Evolutionary conservation across 2,113 vertebrate species (phyloP).

Genomic region (Synodontis membranacea): DNA sequence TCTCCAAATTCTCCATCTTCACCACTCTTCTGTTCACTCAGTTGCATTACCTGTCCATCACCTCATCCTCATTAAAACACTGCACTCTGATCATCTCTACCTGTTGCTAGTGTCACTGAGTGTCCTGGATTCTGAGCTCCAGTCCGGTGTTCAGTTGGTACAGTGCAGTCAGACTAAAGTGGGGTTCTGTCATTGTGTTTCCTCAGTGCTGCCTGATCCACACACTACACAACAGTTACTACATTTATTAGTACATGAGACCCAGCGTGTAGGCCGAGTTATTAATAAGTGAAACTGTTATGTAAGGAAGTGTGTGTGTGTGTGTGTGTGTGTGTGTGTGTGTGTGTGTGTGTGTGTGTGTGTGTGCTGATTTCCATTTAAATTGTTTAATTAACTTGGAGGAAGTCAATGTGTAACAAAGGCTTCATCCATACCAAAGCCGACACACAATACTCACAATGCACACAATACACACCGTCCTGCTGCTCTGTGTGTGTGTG

Average conservation of each 20-base stretch:
- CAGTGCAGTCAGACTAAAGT: background rate
- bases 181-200: background rate
- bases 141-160: too few relatives aligned
- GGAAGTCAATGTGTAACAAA: slow-evolving; percentile 35
- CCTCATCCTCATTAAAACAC: background rate
- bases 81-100: background rate
- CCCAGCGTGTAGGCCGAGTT: background rate
- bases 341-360: background rate
- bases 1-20: background rate
- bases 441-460: slow-evolving; percentile 8
- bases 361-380: slow-evolving; percentile 44
- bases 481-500: slow-evolving; percentile 23
- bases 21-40: background rate
- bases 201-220: background rate
- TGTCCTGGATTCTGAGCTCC: too few relatives aligned
- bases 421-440: slow-evolving; percentile 33
- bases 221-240: background rate
- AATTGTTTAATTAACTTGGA: slow-evolving; percentile 40
- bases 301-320: background rate
- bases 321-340: background rate
- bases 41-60: background rate
- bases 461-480: slow-evolving; percentile 31
- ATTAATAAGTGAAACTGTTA: background rate
- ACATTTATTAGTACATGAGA: background rate
- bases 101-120: background rate